Conservation (phyloP, 2,113 vertebrate genomes). For the Donacobius atricapilla region DNA sequence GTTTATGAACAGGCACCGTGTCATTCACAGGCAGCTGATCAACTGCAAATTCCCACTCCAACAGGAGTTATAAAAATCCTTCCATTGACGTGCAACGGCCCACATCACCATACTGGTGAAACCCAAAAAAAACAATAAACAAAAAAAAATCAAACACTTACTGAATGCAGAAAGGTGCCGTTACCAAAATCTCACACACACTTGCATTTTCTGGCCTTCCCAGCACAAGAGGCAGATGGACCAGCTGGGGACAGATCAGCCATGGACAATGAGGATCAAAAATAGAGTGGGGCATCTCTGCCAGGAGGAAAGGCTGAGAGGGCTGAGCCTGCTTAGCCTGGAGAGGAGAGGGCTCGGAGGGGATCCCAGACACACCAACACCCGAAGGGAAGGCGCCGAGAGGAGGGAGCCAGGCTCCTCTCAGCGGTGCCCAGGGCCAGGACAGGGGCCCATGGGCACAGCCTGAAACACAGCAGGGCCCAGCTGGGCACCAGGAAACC, state of each 20-base stretch:
- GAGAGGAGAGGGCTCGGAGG: neutral
- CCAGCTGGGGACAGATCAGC: neutral
- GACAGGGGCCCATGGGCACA: neutral
- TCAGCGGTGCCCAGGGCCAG: neutral
- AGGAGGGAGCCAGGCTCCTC: neutral
- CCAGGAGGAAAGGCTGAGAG: neutral
- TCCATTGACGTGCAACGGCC: neutral
- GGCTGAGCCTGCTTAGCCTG: neutral
- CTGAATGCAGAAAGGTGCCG: neutral
- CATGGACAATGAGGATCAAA: too few relatives aligned
- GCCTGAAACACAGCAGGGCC: neutral
- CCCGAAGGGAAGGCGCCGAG: neutral
- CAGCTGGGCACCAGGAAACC: neutral
- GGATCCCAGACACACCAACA: neutral
- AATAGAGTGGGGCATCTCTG: neutral
- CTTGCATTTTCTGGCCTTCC: neutral
- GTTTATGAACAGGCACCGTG: neutral
- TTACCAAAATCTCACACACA: neutral
- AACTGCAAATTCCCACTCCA: neutral
- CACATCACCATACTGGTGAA: fast-evolving
- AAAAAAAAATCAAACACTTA: neutral
- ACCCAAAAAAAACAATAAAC: neutral
- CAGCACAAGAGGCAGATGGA: neutral
- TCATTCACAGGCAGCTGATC: neutral
- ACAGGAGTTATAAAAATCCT: neutral